These are phyloP conservation scores for Macaria notata DNA, from an alignment of 2,888 invertebrate species.

Conservation along the genomic window DNA sequence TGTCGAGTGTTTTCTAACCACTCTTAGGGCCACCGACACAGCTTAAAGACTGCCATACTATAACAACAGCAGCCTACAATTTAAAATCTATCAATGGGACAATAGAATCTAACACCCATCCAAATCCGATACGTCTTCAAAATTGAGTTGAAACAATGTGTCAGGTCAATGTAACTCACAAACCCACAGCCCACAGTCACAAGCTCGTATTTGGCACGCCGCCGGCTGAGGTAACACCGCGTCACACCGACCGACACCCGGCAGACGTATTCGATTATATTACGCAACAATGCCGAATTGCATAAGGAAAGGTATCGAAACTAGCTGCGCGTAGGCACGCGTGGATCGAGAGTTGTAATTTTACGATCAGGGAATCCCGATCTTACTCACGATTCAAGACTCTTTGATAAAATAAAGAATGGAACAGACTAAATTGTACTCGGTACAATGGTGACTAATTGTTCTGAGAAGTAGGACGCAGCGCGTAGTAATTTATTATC, in stretches of 20 bases:
- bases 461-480: no score
- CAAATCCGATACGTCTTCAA: no score
- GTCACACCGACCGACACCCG: constrained; percentile 12
- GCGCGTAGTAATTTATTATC: no score
- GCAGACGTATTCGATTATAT: constrained; percentile 17
- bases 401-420: no score
- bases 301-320: constrained; percentile 16
- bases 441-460: no score
- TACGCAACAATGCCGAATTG: constrained; percentile 14
- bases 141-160: constrained; percentile 1
- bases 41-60: no score
- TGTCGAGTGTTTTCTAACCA: no score
- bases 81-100: no score
- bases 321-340: background rate
- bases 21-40: no score
- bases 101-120: no score
- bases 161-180: constrained; percentile 17
- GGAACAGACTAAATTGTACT: no score
- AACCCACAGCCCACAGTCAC: background rate
- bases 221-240: constrained; percentile 21
- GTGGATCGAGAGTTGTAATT: background rate
- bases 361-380: constrained; percentile 8
- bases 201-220: constrained; percentile 23
- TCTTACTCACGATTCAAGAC: background rate
- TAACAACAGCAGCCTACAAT: no score